A percentile compares a stretch with the other conserved stretches of the same genome.
phyloP scores from a whole-genome alignment of 2,113 vertebrate genomes.

The Romanogobio albipinnatus region DNA sequence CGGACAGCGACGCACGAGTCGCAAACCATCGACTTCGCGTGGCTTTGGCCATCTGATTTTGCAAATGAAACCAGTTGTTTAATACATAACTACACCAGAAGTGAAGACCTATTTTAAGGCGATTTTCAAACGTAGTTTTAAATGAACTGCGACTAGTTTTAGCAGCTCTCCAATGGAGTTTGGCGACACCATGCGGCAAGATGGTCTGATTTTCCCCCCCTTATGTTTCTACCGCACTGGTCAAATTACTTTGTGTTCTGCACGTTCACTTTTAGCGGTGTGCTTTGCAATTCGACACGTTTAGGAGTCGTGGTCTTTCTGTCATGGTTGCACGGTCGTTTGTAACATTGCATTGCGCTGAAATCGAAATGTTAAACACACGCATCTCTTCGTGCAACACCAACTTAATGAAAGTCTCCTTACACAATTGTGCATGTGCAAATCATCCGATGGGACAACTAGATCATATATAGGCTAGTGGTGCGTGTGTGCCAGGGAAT shows the following conservation, averaged over 20 bases:
- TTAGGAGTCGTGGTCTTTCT: not conserved
- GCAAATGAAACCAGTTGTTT: not conserved
- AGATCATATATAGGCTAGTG: constrained; percentile 32
- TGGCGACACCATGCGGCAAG: constrained; percentile 69
- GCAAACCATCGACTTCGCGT: not conserved
- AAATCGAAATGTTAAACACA: not conserved
- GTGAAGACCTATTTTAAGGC: not conserved
- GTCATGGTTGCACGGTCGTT: not conserved
- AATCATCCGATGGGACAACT: not conserved
- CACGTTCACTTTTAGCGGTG: not conserved
- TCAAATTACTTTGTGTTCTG: constrained; percentile 36
- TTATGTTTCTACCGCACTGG: constrained; percentile 35
- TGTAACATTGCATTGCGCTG: not conserved
- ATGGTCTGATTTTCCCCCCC: not conserved
- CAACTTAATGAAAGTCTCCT: not conserved
- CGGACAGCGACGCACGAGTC: not conserved
- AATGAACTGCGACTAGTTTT: constrained; percentile 47
- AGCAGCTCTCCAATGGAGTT: constrained; percentile 53
- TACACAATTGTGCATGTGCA: not conserved
- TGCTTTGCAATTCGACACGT: not conserved
- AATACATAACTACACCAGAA: not conserved
- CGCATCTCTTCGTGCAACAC: not conserved
- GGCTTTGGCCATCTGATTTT: not conserved
- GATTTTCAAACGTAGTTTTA: not conserved
- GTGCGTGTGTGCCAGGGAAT: constrained; percentile 68